A percentile compares a stretch with the other conserved stretches of the same genome.
phyloP scores from a whole-genome alignment of 2,888 invertebrate genomes.

The Malthinus seriepunctatus region DNA sequence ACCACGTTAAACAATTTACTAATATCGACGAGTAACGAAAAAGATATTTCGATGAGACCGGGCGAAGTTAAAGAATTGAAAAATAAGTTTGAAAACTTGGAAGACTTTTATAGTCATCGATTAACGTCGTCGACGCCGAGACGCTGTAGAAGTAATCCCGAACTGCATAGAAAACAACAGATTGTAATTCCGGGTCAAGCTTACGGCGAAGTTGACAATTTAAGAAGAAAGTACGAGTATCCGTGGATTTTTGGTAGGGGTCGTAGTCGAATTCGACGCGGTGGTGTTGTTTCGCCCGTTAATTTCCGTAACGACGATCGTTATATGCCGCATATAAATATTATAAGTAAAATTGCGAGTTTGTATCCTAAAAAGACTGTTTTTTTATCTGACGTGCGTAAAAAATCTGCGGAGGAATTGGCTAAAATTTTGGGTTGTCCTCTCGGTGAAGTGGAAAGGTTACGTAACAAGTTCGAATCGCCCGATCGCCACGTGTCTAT shows the following conservation, averaged over 20 bases:
- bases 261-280: conserved; percentile 55
- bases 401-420: conserved; percentile 47
- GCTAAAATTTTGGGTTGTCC: conserved; percentile 54
- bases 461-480: conserved; percentile 72
- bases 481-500: conserved; percentile 61
- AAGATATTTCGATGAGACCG: conserved; percentile 44
- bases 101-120: conserved; percentile 54
- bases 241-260: conserved; percentile 55
- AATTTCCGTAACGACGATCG: conserved; percentile 70
- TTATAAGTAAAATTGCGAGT: conserved; percentile 84
- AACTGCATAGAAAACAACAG: conserved; percentile 65
- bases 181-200: conserved; percentile 54
- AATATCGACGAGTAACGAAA: conserved; percentile 15
- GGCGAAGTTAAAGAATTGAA: conserved; percentile 80
- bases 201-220: conserved; percentile 62
- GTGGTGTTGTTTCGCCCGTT: conserved; percentile 65
- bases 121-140: conserved; percentile 51
- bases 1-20: neutral
- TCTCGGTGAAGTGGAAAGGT: conserved; percentile 71
- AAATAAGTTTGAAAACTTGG: conserved; percentile 74
- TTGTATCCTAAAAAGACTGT: conserved; percentile 48
- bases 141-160: conserved; percentile 79
- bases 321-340: conserved; percentile 86
- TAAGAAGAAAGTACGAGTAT: conserved; percentile 65
- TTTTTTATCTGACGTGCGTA: conserved; percentile 32